Conservation (phyloP, 2,113 vertebrate species). For the Anser cygnoides region DNA sequence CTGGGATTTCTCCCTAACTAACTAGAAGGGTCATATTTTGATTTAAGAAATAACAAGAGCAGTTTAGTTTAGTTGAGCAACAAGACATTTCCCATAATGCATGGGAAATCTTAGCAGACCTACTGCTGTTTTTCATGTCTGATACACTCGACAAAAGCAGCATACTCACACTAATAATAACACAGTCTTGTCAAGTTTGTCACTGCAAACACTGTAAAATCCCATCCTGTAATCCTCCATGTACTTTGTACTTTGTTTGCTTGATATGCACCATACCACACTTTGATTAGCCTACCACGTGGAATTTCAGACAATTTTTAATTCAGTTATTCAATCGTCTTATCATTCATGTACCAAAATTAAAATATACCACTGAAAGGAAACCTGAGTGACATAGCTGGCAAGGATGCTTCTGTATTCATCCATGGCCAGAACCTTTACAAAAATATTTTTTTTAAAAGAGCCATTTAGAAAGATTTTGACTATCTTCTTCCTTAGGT, state of each 20-base stretch:
- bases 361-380: neutral
- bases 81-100: neutral
- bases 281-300: neutral
- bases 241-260: neutral
- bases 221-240: neutral
- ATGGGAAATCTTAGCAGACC: neutral
- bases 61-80: neutral
- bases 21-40: rapidly evolving
- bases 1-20: neutral
- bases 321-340: neutral
- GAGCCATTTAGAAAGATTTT: neutral
- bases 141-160: neutral
- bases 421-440: neutral
- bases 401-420: neutral
- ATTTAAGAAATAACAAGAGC: neutral
- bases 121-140: neutral
- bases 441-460: neutral
- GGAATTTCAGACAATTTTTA: neutral
- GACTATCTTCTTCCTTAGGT: neutral
- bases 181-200: neutral
- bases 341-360: neutral
- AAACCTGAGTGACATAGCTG: neutral
- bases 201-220: neutral
- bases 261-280: neutral
- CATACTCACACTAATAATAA: neutral